Evolutionary conservation across 2,888 invertebrate genomes (phyloP).

Genomic region (Deilephila porcellus): DNA sequence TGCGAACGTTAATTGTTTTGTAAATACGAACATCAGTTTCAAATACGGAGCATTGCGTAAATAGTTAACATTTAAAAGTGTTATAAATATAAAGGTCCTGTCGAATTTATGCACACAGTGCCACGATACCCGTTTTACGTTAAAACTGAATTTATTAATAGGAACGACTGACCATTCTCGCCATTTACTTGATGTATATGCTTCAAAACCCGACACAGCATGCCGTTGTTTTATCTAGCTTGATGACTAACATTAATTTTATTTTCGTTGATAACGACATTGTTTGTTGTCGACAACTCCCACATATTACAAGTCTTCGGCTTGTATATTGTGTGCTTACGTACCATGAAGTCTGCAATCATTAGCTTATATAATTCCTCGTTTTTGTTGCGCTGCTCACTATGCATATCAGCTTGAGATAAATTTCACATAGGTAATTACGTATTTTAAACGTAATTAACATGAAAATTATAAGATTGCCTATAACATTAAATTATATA

Average conservation of each 20-base stretch:
- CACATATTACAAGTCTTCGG: not conserved
- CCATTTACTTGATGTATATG: not conserved
- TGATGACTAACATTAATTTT: not conserved
- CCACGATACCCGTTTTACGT: not conserved
- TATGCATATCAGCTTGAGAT: not conserved
- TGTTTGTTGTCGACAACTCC: not conserved
- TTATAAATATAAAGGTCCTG: too few species aligned
- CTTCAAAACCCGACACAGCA: not conserved
- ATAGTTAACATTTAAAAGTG: too few species aligned
- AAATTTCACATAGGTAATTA: not conserved
- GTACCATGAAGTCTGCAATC: not conserved
- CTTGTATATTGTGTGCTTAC: not conserved
- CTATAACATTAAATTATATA: too few species aligned
- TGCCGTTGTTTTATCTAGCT: not conserved
- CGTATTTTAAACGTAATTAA: not conserved
- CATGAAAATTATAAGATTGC: not conserved
- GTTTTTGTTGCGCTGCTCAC: not conserved
- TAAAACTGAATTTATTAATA: not conserved
- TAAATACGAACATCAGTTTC: not conserved
- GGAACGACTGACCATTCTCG: not conserved
- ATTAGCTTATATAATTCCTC: constrained; percentile 8
- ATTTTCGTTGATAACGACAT: not conserved
- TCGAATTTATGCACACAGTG: not conserved
- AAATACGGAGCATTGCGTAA: too few species aligned
- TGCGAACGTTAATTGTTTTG: not conserved